Conservation (phyloP, 1,140 invertebrate species). For the Drosophila malerkotliana region DNA sequence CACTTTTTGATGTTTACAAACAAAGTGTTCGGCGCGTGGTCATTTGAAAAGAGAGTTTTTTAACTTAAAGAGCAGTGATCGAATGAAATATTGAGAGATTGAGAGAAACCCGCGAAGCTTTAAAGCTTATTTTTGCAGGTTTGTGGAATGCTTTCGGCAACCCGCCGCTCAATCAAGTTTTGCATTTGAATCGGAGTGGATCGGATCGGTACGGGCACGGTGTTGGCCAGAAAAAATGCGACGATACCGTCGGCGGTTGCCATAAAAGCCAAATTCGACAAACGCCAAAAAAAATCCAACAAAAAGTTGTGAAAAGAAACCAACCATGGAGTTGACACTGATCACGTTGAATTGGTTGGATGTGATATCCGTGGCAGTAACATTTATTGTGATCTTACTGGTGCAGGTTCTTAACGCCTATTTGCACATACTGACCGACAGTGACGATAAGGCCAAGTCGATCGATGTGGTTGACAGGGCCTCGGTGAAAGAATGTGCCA, state of each 20-base stretch:
- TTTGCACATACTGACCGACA: slow-evolving; percentile 60
- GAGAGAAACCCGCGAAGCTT: slow-evolving; percentile 4
- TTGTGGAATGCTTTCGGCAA: slow-evolving; percentile 15
- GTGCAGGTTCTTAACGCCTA: slow-evolving; percentile 73
- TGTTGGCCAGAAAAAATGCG: slow-evolving; percentile 17
- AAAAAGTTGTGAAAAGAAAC: slow-evolving; percentile 22
- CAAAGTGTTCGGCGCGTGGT: slow-evolving; percentile 64
- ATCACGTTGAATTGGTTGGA: slow-evolving; percentile 72
- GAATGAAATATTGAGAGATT: not conserved
- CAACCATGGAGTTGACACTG: slow-evolving; percentile 48
- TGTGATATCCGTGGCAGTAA: slow-evolving; percentile 59
- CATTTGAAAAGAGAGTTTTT: slow-evolving; percentile 5
- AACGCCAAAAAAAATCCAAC: slow-evolving; percentile 15
- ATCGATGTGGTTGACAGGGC: slow-evolving; percentile 38
- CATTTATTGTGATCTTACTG: slow-evolving; percentile 58
- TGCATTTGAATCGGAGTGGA: slow-evolving; percentile 36
- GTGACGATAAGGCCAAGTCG: slow-evolving; percentile 13
- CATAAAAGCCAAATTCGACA: slow-evolving; percentile 22
- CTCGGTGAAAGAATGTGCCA: slow-evolving; percentile 9
- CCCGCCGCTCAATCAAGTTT: slow-evolving; percentile 52
- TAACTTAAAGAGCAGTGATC: slow-evolving; percentile 1
- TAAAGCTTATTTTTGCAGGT: slow-evolving; percentile 47
- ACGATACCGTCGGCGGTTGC: slow-evolving; percentile 27
- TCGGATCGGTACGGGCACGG: slow-evolving; percentile 26
- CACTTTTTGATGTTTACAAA: slow-evolving; percentile 64